Conservation (phyloP, 1,140 invertebrate species). For the Anastrepha obliqua region DNA sequence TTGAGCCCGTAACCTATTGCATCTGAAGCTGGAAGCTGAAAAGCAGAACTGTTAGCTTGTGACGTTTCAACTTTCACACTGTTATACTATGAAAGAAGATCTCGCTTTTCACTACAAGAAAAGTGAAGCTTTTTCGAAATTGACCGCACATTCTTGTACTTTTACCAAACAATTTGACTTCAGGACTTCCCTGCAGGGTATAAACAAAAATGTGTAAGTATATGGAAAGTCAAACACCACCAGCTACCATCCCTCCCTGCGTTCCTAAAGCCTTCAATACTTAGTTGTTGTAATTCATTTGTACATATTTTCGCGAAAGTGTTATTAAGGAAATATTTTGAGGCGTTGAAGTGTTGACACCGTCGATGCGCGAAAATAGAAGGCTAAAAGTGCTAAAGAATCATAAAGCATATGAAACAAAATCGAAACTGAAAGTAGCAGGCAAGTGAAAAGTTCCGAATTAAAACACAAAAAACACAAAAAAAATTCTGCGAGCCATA, state of each 20-base stretch:
- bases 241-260: not conserved
- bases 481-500: not conserved
- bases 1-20: too few relatives aligned
- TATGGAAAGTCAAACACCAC: not conserved
- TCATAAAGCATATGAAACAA: not conserved
- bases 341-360: constrained; percentile 36
- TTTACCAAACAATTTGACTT: too few relatives aligned
- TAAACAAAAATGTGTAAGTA: constrained; percentile 6
- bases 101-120: too few relatives aligned
- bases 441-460: not conserved
- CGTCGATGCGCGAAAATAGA: not conserved
- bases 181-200: too few relatives aligned
- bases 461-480: not conserved
- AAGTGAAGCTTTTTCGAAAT: too few relatives aligned
- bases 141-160: too few relatives aligned
- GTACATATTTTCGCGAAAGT: not conserved
- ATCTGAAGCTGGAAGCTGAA: too few relatives aligned
- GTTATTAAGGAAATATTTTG: constrained; percentile 44
- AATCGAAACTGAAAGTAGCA: not conserved
- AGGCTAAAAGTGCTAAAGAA: constrained; percentile 3
- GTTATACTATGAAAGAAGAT: too few relatives aligned
- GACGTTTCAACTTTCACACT: too few relatives aligned
- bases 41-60: too few relatives aligned
- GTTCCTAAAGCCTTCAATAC: not conserved
- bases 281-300: not conserved